Evolutionary conservation across 2,888 invertebrate species (phyloP).

Genomic region (Monopis laevigella): DNA sequence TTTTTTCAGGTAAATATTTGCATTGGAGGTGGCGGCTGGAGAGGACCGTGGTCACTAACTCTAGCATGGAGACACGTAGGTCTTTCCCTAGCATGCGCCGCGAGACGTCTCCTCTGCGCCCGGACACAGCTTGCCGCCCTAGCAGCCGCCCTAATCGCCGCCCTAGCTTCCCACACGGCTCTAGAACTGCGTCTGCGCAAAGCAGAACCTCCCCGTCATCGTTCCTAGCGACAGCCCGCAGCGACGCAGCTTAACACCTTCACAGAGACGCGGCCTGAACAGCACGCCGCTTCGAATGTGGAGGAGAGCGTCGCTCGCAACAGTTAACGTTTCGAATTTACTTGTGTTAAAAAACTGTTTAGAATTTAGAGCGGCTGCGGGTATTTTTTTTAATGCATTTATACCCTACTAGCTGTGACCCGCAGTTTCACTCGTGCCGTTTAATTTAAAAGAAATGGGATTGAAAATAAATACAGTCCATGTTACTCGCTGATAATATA

Average conservation of each 20-base stretch:
- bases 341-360: no score
- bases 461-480: no score
- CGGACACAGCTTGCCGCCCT: slow-evolving; percentile 51
- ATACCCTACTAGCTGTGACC: no score
- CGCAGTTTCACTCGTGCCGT: no score
- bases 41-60: slow-evolving; percentile 62
- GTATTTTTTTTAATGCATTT: no score
- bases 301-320: slow-evolving; percentile 5
- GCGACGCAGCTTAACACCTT: slow-evolving; percentile 36
- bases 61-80: slow-evolving; percentile 58
- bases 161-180: slow-evolving; percentile 39
- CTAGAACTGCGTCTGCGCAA: slow-evolving; percentile 37
- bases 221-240: slow-evolving; percentile 50
- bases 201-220: slow-evolving; percentile 22
- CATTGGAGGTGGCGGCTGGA: slow-evolving; percentile 65
- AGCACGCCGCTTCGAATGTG: no score
- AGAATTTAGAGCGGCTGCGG: no score
- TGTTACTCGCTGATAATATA: no score
- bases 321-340: no score
- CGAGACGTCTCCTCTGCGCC: slow-evolving; percentile 70
- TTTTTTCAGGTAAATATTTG: slow-evolving; percentile 37
- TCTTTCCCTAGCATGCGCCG: slow-evolving; percentile 70
- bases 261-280: neutral
- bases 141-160: slow-evolving; percentile 46
- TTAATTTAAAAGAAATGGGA: no score